Base-by-base conservation (phyloP, 1,140 invertebrate species). In the Drosophila watanabei region DNA sequence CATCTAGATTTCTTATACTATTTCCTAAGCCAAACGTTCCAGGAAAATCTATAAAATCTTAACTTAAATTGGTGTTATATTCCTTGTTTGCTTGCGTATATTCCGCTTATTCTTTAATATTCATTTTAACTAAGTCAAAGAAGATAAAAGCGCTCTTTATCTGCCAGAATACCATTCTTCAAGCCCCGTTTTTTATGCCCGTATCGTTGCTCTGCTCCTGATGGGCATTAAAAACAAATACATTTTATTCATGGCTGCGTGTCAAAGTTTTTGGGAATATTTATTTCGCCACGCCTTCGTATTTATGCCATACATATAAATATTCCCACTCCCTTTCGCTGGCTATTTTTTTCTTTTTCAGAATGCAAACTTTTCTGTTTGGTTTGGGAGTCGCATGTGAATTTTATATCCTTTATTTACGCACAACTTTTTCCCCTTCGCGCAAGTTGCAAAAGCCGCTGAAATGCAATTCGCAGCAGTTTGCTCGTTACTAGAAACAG, bases 171-270 rank as follows among this genome's bases (percentile, higher is more conserved):
- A 14, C 18, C 18, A 41, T 18, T 35, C 39, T 13, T 24, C 3
- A 11, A 5, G 30, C 11, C 20, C 37, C 37, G 4, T 10, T 8
- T 16, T n/a, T 33, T n/a, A 3, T 24, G 7, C 32, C 4, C 9
- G 16, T 43, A 52, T 54, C 11, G 20, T 52, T 58, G n/a, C n/a
- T 52, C 41, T 60, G n/a, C n/a, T 30, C 45, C 43, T 39, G 54
- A 56, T 70, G 58, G 49, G 52, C 79, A 71, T 79, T 80, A 64
- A 79, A 70, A 73, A 73, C 68, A 65, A 79, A 80, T 73, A 79
- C 78, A 79, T 73, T 79, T 79, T 79, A 79, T 73, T 79, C 68
- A 73, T 72, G 77, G 61, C 66, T 72, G 76, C 60, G 60, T 79
- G 60, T 65, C 56, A 80, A 79, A 80, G 54, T 80, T 80, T 79